These are phyloP conservation scores for Tigriopus californicus DNA, from an alignment of 2,888 invertebrate genomes.

Conservation along the genomic window DNA sequence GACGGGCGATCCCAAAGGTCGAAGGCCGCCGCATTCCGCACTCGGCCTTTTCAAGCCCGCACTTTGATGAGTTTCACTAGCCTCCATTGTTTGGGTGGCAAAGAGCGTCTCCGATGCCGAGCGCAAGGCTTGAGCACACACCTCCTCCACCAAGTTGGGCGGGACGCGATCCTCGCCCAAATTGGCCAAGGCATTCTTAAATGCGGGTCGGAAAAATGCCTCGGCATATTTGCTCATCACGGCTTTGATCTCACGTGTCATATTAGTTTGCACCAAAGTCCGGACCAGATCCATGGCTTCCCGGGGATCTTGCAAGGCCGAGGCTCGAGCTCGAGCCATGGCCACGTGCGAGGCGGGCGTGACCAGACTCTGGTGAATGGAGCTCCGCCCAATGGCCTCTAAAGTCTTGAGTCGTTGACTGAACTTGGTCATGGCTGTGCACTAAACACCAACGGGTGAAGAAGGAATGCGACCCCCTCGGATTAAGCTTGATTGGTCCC, in stretches of 20 bases:
- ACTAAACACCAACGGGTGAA: too few species aligned
- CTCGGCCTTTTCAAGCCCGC: not conserved
- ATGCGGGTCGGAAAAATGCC: conserved; percentile 61
- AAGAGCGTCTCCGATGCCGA: conserved; percentile 48
- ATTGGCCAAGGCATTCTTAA: conserved; percentile 53
- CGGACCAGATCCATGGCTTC: conserved; percentile 7
- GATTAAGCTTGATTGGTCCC: not conserved
- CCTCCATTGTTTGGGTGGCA: too few species aligned
- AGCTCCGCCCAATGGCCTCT: not conserved
- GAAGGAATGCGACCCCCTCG: too few species aligned
- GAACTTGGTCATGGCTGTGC: too few species aligned
- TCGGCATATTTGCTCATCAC: conserved; percentile 24
- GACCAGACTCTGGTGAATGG: not conserved
- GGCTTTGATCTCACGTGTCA: conserved; percentile 5
- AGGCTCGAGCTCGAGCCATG: not conserved
- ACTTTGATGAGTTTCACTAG: too few species aligned
- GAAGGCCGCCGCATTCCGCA: not conserved
- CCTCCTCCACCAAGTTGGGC: conserved; percentile 47
- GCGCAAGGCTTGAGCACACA: conserved; percentile 56
- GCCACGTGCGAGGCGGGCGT: conserved; percentile 7
- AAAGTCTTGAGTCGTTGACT: not conserved
- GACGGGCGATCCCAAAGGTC: not conserved
- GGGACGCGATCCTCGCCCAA: conserved; percentile 52
- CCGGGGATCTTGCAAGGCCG: not conserved
- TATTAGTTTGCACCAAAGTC: conserved; percentile 4